phyloP scores from a whole-genome alignment of 2,113 vertebrate genomes.

The Phyllostomus discolor region DNA sequence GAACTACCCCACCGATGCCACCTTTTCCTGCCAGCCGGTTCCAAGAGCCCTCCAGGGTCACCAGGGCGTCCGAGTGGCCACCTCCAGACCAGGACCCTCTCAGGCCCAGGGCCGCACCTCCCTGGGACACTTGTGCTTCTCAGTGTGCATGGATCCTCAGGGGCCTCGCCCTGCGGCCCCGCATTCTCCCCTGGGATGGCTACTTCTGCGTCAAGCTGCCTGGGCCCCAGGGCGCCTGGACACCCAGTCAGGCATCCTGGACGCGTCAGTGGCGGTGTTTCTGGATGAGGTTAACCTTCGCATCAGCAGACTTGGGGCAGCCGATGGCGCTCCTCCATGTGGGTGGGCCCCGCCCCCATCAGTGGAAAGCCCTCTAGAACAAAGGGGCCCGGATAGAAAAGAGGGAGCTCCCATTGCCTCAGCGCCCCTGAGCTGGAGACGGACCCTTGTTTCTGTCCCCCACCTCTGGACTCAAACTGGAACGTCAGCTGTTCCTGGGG shows the following conservation, averaged over 20 bases:
- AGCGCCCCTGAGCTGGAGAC: not conserved
- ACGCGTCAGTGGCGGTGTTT: not conserved
- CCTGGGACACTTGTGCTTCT: not conserved
- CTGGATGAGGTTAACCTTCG: not conserved
- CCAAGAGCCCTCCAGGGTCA: not conserved
- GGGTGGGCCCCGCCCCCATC: not conserved
- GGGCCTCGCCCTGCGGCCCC: accelerated
- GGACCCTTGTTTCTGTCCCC: not conserved
- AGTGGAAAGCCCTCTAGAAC: not conserved
- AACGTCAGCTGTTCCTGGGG: not conserved
- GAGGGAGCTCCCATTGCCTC: not conserved
- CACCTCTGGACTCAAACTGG: not conserved
- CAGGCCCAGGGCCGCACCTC: not conserved
- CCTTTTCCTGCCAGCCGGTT: not conserved
- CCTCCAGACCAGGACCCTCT: not conserved
- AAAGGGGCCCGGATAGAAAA: not conserved
- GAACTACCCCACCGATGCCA: not conserved
- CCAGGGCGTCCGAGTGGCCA: not conserved
- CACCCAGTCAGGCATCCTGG: not conserved
- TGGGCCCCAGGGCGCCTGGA: not conserved
- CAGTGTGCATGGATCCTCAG: too few species aligned
- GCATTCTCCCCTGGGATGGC: not conserved
- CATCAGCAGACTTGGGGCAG: not conserved
- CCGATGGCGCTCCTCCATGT: accelerated
- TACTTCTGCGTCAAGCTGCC: not conserved